phyloP scores from a whole-genome alignment of 2,113 vertebrate genomes.

The Notothenia rossii region DNA sequence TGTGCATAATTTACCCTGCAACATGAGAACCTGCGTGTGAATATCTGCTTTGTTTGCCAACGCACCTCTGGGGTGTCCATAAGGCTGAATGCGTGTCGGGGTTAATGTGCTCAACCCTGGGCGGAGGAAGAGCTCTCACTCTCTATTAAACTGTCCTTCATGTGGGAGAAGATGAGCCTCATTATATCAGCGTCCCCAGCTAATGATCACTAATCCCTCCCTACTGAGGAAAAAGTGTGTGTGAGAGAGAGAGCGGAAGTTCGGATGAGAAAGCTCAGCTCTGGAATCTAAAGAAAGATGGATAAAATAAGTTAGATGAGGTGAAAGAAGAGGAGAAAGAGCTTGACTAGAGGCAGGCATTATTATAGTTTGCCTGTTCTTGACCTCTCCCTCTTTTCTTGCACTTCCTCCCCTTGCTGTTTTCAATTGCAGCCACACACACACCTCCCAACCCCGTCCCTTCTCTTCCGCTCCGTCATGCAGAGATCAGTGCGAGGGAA shows the following conservation, averaged over 20 bases:
- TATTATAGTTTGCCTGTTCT: slow-evolving; percentile 59
- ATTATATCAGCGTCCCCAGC: slow-evolving; percentile 70
- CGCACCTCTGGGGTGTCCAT: slow-evolving; percentile 34
- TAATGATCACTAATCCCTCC: slow-evolving; percentile 72
- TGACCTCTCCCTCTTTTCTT: slow-evolving; percentile 53
- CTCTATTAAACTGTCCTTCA: slow-evolving; percentile 74
- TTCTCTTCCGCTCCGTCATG: slow-evolving; percentile 48
- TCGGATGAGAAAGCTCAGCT: slow-evolving; percentile 25
- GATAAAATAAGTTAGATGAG: slow-evolving; percentile 37
- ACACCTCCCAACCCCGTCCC: background rate
- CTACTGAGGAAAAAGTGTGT: slow-evolving; percentile 47
- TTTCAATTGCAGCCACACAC: slow-evolving; percentile 14
- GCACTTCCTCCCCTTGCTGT: slow-evolving; percentile 10
- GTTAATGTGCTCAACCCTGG: slow-evolving; percentile 68
- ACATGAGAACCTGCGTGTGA: slow-evolving; percentile 10
- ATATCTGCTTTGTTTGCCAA: background rate
- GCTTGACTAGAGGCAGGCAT: slow-evolving; percentile 32
- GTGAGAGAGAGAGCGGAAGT: slow-evolving; percentile 37
- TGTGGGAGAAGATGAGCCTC: slow-evolving; percentile 73
- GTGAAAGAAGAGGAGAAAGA: slow-evolving; percentile 3
- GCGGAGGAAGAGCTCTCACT: slow-evolving; percentile 51
- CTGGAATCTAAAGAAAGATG: slow-evolving; percentile 36
- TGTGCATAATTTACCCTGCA: slow-evolving; percentile 18
- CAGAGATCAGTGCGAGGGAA: slow-evolving; percentile 63
- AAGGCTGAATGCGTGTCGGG: slow-evolving; percentile 43